Conservation (phyloP, 2,888 invertebrate genomes). For the Azorinus chamasolen region DNA sequence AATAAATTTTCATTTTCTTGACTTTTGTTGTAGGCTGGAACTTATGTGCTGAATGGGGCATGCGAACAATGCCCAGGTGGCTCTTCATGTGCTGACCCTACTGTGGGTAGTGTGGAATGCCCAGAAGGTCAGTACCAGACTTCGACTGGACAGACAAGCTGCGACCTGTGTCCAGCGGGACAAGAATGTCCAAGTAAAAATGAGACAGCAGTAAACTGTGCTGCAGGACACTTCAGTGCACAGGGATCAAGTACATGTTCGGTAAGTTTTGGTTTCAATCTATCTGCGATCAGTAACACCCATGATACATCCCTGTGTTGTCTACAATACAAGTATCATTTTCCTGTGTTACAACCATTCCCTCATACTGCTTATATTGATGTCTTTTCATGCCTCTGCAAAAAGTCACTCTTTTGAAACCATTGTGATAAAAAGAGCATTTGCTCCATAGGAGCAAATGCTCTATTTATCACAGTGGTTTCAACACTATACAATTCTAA, state of each 20-base stretch:
- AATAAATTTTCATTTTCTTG: too few relatives aligned
- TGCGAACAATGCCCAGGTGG: conserved; percentile 81
- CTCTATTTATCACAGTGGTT: too few relatives aligned
- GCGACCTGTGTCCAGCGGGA: conserved; percentile 80
- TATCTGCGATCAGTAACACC: not conserved
- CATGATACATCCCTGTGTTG: not conserved
- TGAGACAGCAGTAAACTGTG: conserved; percentile 74
- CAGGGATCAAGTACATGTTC: conserved; percentile 76
- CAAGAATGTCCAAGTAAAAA: conserved; percentile 73
- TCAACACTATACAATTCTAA: too few relatives aligned
- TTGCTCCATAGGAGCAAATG: too few relatives aligned
- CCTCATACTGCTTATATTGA: too few relatives aligned
- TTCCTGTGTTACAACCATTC: too few relatives aligned
- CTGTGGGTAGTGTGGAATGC: conserved; percentile 74
- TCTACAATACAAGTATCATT: not conserved
- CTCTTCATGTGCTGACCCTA: conserved; percentile 78
- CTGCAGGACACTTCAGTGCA: conserved; percentile 78
- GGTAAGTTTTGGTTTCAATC: conserved; percentile 63
- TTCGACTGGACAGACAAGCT: conserved; percentile 76
- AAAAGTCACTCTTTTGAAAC: too few relatives aligned
- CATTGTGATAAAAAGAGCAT: too few relatives aligned
- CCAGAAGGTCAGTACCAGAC: conserved; percentile 81
- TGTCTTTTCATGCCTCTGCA: too few relatives aligned
- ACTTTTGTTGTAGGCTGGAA: conserved; percentile 73
- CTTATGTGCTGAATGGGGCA: conserved; percentile 78